Percentiles rank a stretch among this genome's conserved stretches.
Conservation (phyloP, 2,888 invertebrate species). For the Oxycera nigricornis region DNA sequence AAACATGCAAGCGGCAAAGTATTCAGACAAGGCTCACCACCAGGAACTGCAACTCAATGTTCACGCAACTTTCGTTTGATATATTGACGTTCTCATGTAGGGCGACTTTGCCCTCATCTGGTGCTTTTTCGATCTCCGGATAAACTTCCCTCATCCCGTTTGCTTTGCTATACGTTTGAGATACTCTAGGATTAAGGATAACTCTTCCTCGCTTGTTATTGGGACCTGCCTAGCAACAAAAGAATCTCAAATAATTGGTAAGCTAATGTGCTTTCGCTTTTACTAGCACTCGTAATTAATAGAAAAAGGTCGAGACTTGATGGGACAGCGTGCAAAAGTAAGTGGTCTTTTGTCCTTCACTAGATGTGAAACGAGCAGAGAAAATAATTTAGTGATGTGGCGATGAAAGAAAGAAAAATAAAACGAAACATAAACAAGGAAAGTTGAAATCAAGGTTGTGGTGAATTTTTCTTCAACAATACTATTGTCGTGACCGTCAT, state of each 20-base stretch:
- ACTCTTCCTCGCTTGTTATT: neutral
- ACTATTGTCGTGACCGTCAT: neutral
- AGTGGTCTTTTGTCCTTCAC: slow-evolving; percentile 25
- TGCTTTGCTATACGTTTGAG: neutral
- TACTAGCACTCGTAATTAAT: slow-evolving; percentile 30
- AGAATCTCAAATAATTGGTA: slow-evolving; percentile 33
- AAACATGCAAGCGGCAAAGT: neutral
- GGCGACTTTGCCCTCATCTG: neutral
- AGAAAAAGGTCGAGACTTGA: neutral
- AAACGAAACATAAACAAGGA: too few relatives aligned
- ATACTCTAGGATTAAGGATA: neutral
- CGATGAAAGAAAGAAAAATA: too few relatives aligned
- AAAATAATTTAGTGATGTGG: too few relatives aligned
- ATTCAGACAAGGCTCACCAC: neutral
- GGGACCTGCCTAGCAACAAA: slow-evolving; percentile 14
- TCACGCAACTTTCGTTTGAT: slow-evolving; percentile 12
- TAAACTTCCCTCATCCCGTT: neutral
- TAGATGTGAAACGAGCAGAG: neutral
- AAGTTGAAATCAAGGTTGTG: neutral
- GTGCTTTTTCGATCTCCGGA: neutral
- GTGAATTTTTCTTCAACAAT: neutral
- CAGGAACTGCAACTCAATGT: neutral
- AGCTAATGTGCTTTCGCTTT: slow-evolving; percentile 30
- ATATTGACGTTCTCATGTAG: slow-evolving; percentile 20
- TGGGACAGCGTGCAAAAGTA: slow-evolving; percentile 11